Evolutionary conservation across 2,113 vertebrate species (phyloP).

Genomic region (Leuciscus idus): DNA sequence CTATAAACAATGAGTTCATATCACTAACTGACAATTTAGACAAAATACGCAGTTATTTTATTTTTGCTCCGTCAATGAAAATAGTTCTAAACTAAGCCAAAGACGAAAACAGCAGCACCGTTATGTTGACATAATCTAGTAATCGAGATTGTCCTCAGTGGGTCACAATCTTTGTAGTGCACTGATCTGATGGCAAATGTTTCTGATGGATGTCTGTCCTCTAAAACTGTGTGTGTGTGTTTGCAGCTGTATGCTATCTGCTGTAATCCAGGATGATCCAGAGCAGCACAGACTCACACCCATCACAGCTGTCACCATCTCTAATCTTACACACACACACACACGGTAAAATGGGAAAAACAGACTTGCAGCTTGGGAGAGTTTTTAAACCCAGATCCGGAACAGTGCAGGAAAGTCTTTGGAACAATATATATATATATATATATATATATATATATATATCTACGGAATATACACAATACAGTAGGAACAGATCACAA

Average conservation of each 20-base stretch:
- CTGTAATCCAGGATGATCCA: constrained; percentile 81
- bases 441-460: background rate
- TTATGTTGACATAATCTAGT: constrained; percentile 27
- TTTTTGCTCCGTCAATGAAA: background rate
- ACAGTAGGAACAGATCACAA: constrained; percentile 46
- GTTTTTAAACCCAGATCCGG: constrained; percentile 8
- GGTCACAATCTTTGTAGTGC: background rate
- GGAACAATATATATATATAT: constrained; percentile 23
- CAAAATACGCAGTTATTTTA: background rate
- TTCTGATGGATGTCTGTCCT: constrained; percentile 37
- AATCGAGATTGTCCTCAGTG: constrained; percentile 23
- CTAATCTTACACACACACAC: constrained; percentile 58
- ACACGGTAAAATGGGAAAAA: constrained; percentile 27
- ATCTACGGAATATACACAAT: constrained; percentile 55
- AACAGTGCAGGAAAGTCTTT: constrained; percentile 31
- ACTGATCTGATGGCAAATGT: background rate
- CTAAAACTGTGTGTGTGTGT: constrained; percentile 2
- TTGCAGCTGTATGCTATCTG: constrained; percentile 60
- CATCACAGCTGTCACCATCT: constrained; percentile 75
- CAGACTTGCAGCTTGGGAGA: constrained; percentile 2
- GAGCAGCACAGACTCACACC: constrained; percentile 75
- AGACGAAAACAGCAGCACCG: background rate
- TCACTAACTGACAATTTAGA: background rate
- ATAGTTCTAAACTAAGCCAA: background rate
- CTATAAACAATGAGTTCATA: background rate